Percentiles rank a stretch among this genome's conserved stretches.
Conservation (phyloP, 2,113 vertebrate genomes). For the Sturnus vulgaris region DNA sequence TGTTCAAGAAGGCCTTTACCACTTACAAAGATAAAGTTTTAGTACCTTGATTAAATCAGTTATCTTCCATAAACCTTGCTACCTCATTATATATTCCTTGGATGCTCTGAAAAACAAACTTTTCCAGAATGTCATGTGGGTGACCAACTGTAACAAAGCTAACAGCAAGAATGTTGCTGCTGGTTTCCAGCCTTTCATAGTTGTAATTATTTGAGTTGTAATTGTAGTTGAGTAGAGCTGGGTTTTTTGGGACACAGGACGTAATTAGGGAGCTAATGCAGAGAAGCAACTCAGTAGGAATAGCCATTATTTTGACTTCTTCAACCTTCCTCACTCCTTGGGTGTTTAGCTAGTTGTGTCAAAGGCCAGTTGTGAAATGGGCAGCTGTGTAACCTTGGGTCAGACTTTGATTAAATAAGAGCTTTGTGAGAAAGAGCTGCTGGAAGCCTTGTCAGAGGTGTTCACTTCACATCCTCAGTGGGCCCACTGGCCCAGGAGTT, state of each 20-base stretch:
- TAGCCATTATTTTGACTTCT: neutral
- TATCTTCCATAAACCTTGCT: neutral
- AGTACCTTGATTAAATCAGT: neutral
- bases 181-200: neutral
- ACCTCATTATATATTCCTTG: neutral
- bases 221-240: neutral
- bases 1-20: neutral
- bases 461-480: neutral
- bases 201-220: neutral
- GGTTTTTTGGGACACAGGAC: neutral
- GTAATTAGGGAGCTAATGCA: neutral
- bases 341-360: neutral
- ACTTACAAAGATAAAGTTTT: neutral
- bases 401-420: neutral
- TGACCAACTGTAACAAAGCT: neutral
- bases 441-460: neutral
- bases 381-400: neutral
- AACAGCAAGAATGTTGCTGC: neutral
- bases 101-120: neutral
- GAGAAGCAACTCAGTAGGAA: neutral
- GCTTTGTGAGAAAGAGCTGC: neutral
- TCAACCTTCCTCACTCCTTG: neutral
- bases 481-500: neutral
- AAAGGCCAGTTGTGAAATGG: neutral
- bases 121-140: neutral